Conservation (phyloP, 2,888 invertebrate genomes). For the Phasia obesa region DNA sequence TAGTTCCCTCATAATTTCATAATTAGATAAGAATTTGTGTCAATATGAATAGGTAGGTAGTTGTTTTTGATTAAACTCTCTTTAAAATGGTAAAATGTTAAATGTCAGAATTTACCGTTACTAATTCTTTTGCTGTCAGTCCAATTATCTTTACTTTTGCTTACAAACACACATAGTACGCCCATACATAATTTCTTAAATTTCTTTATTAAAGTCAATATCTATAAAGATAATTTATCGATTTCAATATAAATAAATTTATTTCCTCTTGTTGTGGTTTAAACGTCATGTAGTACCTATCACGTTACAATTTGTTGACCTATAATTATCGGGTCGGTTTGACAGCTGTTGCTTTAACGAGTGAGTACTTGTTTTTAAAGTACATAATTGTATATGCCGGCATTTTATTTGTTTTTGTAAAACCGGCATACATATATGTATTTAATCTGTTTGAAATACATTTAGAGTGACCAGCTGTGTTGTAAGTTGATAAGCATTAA, state of each 20-base stretch:
- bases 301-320: constrained; percentile 35
- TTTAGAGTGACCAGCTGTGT: constrained; percentile 10
- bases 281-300: constrained; percentile 29
- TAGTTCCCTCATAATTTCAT: constrained; percentile 4
- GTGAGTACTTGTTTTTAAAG: neutral
- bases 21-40: constrained; percentile 34
- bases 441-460: neutral
- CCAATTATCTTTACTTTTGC: too few species aligned
- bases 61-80: neutral
- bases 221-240: neutral
- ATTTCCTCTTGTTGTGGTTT: constrained; percentile 4
- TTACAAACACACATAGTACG: too few species aligned
- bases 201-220: neutral
- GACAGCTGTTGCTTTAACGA: neutral
- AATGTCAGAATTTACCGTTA: constrained; percentile 30
- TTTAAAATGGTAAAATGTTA: neutral
- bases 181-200: too few species aligned
- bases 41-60: too few species aligned
- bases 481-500: too few species aligned
- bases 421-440: neutral
- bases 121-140: too few species aligned
- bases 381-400: constrained; percentile 52
- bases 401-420: constrained; percentile 22
- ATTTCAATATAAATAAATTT: too few species aligned
- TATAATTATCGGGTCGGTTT: constrained; percentile 24